Conservation (phyloP, 2,888 invertebrate species). For the Slavum lentiscoides region DNA sequence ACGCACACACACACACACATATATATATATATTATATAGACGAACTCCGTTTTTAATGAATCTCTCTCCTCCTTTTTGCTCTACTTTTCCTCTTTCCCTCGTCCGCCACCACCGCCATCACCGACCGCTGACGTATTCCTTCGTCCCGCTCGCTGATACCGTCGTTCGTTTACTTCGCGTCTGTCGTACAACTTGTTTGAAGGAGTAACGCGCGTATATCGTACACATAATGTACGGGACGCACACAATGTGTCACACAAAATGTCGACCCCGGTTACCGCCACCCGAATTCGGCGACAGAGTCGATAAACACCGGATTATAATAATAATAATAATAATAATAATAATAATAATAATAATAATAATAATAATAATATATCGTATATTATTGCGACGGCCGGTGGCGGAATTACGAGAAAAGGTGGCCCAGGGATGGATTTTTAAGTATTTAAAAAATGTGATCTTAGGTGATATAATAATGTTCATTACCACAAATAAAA, state of each 20-base stretch:
- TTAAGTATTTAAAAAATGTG: no score
- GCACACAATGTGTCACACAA: background rate
- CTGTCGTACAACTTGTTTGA: conserved; percentile 11
- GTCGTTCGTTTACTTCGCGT: conserved; percentile 12
- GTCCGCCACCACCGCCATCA: conserved; percentile 6
- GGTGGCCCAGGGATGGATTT: no score
- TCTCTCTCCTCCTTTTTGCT: conserved; percentile 12
- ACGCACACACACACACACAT: no score
- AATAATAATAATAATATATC: no score
- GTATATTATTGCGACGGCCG: no score
- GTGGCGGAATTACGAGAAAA: no score
- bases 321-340: no score
- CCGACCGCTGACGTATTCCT: no score
- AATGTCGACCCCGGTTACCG: background rate
- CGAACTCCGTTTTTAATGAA: conserved; percentile 51
- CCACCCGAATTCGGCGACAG: background rate
- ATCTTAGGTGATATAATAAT: no score
- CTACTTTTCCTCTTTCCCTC: background rate
- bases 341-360: no score
- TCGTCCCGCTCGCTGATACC: background rate
- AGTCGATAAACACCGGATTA: background rate
- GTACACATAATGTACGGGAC: background rate
- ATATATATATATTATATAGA: conserved; percentile 15
- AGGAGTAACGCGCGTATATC: background rate
- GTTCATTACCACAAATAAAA: no score